A percentile compares a stretch with the other conserved stretches of the same genome.
phyloP scores from a whole-genome alignment of 2,113 vertebrate genomes.

The Triplophysa dalaica region DNA sequence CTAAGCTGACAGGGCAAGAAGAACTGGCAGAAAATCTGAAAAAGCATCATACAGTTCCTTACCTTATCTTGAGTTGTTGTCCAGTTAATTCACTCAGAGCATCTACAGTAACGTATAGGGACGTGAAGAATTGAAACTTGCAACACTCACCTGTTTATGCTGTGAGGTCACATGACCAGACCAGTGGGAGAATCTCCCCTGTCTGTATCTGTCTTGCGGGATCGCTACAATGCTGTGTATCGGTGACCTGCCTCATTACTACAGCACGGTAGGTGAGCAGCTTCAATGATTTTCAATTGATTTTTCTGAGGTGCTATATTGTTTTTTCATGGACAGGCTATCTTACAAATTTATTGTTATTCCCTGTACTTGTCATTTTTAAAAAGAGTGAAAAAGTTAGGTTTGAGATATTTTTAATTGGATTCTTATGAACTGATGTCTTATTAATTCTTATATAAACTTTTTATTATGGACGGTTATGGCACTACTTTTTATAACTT shows the following conservation, averaged over 20 bases:
- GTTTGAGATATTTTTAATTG: neutral
- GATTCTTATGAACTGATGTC: neutral
- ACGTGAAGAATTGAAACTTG: conserved; percentile 13
- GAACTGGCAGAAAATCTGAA: conserved; percentile 62
- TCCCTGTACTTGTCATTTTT: neutral
- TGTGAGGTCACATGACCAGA: conserved; percentile 73
- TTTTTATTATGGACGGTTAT: neutral
- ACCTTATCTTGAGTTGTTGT: conserved; percentile 1
- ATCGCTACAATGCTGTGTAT: conserved; percentile 84
- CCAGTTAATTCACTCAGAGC: neutral
- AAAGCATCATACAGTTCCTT: conserved; percentile 23
- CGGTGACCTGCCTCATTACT: conserved; percentile 77
- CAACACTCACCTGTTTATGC: conserved; percentile 34
- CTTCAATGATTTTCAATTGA: neutral
- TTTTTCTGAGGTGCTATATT: neutral
- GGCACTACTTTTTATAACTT: neutral
- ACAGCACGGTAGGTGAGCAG: conserved; percentile 82
- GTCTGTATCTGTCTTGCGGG: conserved; percentile 57
- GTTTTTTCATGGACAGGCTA: neutral
- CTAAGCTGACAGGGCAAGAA: conserved; percentile 80
- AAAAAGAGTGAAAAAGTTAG: neutral
- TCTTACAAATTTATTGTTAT: no score
- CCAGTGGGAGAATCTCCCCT: conserved; percentile 55
- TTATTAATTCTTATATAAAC: neutral
- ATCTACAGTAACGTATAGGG: neutral